phyloP scores from a whole-genome alignment of 2,113 vertebrate genomes.

The Spheniscus mendiculus region DNA sequence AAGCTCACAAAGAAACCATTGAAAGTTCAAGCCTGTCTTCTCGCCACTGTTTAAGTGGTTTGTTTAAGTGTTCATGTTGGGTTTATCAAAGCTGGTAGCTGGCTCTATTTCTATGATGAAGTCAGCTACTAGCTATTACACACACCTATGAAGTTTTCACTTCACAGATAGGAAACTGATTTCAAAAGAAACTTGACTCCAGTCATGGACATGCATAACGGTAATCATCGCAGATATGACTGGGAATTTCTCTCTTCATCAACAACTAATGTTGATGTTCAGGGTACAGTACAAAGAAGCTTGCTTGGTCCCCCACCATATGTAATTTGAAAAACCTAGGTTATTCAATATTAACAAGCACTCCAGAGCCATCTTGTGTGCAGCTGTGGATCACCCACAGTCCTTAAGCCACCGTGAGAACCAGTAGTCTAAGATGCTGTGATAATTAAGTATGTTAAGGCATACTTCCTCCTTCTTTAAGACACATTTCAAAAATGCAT shows the following conservation, averaged over 20 bases:
- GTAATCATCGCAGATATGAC: neutral
- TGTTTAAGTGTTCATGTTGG: neutral
- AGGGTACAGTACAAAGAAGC: neutral
- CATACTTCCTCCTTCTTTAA: neutral
- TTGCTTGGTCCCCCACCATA: neutral
- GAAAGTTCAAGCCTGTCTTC: neutral
- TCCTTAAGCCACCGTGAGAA: neutral
- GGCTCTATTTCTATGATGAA: neutral
- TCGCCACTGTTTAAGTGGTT: neutral
- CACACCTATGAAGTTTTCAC: neutral
- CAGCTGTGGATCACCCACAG: neutral
- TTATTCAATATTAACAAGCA: neutral
- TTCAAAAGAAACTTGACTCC: neutral
- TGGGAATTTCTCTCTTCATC: neutral
- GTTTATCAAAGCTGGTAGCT: neutral
- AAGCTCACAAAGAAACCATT: neutral
- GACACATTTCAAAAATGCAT: fast-evolving
- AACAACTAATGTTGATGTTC: neutral
- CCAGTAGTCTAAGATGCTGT: neutral
- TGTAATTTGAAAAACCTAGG: neutral
- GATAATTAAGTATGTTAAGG: neutral
- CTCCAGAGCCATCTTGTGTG: neutral
- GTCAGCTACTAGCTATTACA: neutral
- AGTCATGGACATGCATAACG: neutral
- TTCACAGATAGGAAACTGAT: neutral